These are phyloP conservation scores for Dicyrtoma fusca DNA, from an alignment of 2,888 invertebrate genomes.

Conservation along the genomic window DNA sequence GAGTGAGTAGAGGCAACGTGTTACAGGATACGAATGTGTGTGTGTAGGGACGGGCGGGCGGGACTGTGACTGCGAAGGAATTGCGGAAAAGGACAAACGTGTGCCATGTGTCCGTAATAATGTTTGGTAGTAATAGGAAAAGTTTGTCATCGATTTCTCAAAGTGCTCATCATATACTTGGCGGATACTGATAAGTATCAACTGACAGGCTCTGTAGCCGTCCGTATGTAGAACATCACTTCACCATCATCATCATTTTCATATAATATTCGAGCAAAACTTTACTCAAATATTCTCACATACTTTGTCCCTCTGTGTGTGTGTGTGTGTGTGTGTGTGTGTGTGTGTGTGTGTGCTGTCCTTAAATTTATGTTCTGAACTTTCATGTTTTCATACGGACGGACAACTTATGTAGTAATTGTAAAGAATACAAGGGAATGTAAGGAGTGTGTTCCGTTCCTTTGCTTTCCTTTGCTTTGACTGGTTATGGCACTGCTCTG, in stretches of 20 bases:
- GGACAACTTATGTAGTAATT: not conserved
- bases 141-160: constrained; percentile 28
- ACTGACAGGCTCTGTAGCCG: not conserved
- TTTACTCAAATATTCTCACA: too few species aligned
- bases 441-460: too few species aligned
- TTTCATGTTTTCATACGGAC: not conserved
- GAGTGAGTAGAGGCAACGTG: too few species aligned
- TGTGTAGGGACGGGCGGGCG: not conserved
- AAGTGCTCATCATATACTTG: not conserved
- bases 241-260: constrained; percentile 20
- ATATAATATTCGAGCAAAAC: constrained; percentile 5
- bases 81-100: not conserved
- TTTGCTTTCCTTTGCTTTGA: too few species aligned
- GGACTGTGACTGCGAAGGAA: not conserved
- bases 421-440: not conserved
- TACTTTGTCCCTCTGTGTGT: too few species aligned
- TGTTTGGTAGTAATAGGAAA: constrained; percentile 27
- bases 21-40: not conserved
- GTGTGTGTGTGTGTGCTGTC: not conserved
- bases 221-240: too few species aligned
- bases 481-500: too few species aligned
- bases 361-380: not conserved
- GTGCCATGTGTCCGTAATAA: constrained; percentile 28
- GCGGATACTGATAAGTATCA: too few species aligned
- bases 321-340: not conserved